Conservation (phyloP, 2,888 invertebrate species). For the Cataglyphis rosenhaueri region DNA sequence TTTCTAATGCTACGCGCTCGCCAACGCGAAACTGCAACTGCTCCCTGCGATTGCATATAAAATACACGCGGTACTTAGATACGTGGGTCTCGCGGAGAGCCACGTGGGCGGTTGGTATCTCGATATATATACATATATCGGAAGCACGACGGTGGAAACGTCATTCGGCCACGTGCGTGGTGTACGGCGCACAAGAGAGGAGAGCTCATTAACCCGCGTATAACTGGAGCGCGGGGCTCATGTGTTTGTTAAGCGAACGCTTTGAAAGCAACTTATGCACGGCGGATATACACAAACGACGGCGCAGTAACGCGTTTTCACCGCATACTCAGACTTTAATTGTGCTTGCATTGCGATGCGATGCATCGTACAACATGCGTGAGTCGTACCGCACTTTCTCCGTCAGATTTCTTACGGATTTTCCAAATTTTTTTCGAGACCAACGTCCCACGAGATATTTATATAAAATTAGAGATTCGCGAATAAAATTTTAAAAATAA, state of each 20-base stretch:
- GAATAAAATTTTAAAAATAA: not conserved
- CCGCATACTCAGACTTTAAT: constrained; percentile 25
- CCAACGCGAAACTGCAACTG: constrained; percentile 61
- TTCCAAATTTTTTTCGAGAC: not conserved
- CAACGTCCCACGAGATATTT: not conserved
- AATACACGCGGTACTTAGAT: constrained; percentile 58
- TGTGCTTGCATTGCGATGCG: not conserved
- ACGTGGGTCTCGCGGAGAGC: constrained; percentile 55
- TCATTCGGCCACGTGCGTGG: constrained; percentile 50
- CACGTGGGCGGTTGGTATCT: constrained; percentile 74
- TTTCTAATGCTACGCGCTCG: constrained; percentile 79
- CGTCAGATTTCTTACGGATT: not conserved
- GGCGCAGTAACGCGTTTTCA: not conserved
- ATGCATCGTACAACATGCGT: not conserved
- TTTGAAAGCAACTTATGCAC: constrained; percentile 37
- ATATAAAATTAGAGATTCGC: not conserved
- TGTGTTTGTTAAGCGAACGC: not conserved
- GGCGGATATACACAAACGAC: constrained; percentile 7
- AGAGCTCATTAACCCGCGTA: constrained; percentile 71
- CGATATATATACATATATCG: constrained; percentile 56
- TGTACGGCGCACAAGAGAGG: constrained; percentile 35
- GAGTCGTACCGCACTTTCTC: constrained; percentile 8
- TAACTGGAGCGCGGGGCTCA: not conserved
- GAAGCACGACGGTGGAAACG: constrained; percentile 70
- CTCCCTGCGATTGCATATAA: constrained; percentile 35